Evolutionary conservation across 2,113 vertebrate species (phyloP).

Genomic region (Rhynchopsitta pachyrhyncha): DNA sequence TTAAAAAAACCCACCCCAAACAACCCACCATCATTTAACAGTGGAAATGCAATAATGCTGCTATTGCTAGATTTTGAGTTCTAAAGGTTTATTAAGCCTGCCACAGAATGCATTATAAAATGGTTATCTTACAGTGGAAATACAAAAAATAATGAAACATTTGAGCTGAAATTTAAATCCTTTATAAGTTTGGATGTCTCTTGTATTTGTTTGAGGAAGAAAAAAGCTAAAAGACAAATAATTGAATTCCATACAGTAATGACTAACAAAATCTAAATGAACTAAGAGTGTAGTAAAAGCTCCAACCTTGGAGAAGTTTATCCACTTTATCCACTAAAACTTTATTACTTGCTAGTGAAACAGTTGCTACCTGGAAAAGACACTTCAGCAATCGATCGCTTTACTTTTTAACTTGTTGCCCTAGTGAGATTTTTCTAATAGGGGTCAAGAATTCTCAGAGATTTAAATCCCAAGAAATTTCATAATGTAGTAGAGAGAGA

Average conservation of each 20-base stretch:
- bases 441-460: background rate
- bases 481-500: background rate
- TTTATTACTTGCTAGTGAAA: background rate
- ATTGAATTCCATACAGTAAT: background rate
- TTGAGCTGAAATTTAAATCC: background rate
- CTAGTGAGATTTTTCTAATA: background rate
- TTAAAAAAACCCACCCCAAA: background rate
- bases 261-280: background rate
- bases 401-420: background rate
- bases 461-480: background rate
- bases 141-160: background rate
- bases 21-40: background rate
- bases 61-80: background rate
- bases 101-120: background rate
- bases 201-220: background rate
- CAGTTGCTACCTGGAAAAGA: background rate
- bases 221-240: background rate
- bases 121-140: background rate
- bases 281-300: background rate
- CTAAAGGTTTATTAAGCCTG: background rate
- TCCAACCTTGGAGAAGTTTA: background rate
- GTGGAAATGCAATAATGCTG: background rate
- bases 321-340: background rate
- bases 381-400: rapidly evolving
- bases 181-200: background rate